Evolutionary conservation across 1,140 invertebrate species (phyloP), one percentile per base, ranked within the genome.

Genomic region (Drosophila nigromelanica): DNA sequence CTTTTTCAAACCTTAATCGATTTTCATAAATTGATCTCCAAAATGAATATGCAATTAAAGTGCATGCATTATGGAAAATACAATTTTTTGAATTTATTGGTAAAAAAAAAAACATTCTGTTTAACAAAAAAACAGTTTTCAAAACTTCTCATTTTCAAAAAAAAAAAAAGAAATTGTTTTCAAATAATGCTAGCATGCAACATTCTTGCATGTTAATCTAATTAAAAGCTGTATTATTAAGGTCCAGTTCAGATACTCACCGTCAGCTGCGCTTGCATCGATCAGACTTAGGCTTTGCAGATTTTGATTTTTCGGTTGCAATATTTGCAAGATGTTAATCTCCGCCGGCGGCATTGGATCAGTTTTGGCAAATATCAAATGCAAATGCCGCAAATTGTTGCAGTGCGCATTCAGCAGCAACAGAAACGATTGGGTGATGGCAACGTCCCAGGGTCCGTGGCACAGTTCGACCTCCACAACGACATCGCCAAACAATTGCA

Each of bases 381-480:
- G 47, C 18, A 78, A 39, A 14, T 82, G 72, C 1, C 35, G 42
- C 15, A 87, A 43, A 39, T 87, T 76, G 2, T 47, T 35, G 37
- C 82, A 87, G 30, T 79, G n/a, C 0, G 15, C 18, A 4, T 71
- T 58, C 0, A 87, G 39, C 0, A 89, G 61, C 2, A 11, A 18
- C 1, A 87, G 6, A 24, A 87, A 89, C 11, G 76, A 76, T 6
- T 67, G 24, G 0, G 78, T 79, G 30, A 76, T 50, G 5, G 51
- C 51, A 24, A 73, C 64, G n/a, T 89, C 81, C 77, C 77, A 87
- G 43, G 61, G 60, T 15, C 83, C 82, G 48, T 81, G 75, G 0
- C 79, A 58, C 7, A 87, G 5, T 14, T 89, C 75, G 18, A 82
- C 87, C 14, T 77, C 73, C 4, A 69, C 0, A 4, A 87, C 83